phyloP scores from a whole-genome alignment of 2,113 vertebrate species.

The Clarias macrocephalus region DNA sequence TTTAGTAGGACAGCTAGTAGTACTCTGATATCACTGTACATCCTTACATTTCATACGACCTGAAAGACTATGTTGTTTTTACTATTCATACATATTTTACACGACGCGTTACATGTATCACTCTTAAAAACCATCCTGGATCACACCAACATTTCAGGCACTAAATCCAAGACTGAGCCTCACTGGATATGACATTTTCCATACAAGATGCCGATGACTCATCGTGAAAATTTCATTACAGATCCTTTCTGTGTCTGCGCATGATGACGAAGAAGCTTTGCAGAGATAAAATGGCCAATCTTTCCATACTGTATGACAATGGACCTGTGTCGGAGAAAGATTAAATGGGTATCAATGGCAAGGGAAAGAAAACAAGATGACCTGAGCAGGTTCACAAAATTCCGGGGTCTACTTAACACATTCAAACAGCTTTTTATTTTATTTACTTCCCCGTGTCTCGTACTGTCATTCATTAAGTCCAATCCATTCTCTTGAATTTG shows the following conservation, averaged over 20 bases:
- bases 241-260: constrained; percentile 8
- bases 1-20: not conserved
- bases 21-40: not conserved
- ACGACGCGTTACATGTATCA: not conserved
- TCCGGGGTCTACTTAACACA: not conserved
- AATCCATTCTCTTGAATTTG: not conserved
- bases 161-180: not conserved
- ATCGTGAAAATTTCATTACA: constrained; percentile 36
- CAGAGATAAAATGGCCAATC: not conserved
- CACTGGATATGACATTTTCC: constrained; percentile 23
- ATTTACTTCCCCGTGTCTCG: not conserved
- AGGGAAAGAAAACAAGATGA: not conserved
- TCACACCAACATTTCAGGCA: constrained; percentile 19
- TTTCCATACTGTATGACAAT: constrained; percentile 26
- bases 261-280: constrained; percentile 5
- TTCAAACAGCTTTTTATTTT: not conserved
- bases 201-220: constrained; percentile 31
- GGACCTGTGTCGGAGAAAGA: not conserved
- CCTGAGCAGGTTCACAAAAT: not conserved
- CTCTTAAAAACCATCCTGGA: not conserved
- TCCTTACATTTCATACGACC: not conserved
- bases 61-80: not conserved
- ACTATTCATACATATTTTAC: not conserved
- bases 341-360: not conserved
- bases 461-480: not conserved